These are phyloP conservation scores for Orycteropus afer DNA, from an alignment of 2,113 vertebrate genomes.

Conservation along the genomic window DNA sequence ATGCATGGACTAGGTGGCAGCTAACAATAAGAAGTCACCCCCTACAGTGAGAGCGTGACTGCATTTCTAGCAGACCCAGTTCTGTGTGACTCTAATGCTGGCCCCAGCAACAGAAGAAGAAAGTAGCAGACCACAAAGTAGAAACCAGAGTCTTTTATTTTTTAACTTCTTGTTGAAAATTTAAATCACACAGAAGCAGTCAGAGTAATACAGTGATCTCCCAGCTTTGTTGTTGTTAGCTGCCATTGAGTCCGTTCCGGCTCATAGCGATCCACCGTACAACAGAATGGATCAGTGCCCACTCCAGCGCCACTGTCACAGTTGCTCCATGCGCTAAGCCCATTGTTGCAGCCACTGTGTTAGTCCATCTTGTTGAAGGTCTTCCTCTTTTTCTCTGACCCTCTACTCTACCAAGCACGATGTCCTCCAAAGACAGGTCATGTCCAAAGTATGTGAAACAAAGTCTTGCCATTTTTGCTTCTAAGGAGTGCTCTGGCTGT, in stretches of 20 bases:
- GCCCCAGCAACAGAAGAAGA: background rate
- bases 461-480: background rate
- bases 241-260: background rate
- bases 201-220: background rate
- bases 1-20: too few relatives aligned
- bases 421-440: background rate
- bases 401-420: background rate
- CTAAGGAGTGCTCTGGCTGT: background rate
- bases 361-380: background rate
- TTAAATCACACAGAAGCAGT: background rate
- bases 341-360: too few relatives aligned
- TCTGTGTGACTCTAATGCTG: background rate
- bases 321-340: background rate
- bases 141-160: background rate
- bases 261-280: too few relatives aligned
- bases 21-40: background rate
- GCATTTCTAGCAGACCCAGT: background rate
- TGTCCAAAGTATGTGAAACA: background rate
- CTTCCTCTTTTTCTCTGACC: background rate
- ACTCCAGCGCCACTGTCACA: background rate
- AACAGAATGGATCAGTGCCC: too few relatives aligned
- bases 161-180: background rate
- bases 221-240: background rate
- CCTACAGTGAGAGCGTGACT: too few relatives aligned
- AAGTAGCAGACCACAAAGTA: background rate